Evolutionary conservation across 2,113 vertebrate species (phyloP).

Genomic region (Trinectes maculatus): DNA sequence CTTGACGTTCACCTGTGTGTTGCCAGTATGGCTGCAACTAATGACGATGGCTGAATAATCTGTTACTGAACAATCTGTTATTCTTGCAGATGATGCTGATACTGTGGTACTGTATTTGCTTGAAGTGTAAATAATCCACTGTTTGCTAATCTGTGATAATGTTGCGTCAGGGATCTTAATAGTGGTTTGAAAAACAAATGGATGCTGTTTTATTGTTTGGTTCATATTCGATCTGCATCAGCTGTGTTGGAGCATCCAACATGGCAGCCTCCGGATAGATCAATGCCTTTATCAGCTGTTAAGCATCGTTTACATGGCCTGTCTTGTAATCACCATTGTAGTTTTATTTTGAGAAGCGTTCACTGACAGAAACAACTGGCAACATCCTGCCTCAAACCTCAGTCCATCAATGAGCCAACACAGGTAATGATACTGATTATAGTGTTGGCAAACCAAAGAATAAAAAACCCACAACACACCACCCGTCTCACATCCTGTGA

Average conservation of each 20-base stretch:
- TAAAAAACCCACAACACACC: slow-evolving; percentile 17
- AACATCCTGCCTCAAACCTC: slow-evolving; percentile 7
- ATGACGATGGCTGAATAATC: background rate
- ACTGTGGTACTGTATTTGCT: background rate
- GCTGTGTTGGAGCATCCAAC: background rate
- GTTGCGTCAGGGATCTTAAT: too few relatives aligned
- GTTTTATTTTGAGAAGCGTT: slow-evolving; percentile 23
- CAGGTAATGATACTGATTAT: slow-evolving; percentile 44
- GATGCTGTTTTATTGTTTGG: background rate
- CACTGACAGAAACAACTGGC: slow-evolving; percentile 35
- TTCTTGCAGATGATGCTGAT: background rate
- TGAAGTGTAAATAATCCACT: background rate
- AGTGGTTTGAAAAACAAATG: background rate
- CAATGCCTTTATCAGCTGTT: background rate
- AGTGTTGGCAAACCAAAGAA: slow-evolving; percentile 37
- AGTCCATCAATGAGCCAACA: slow-evolving; percentile 22
- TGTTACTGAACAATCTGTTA: background rate
- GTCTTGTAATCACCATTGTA: too few relatives aligned
- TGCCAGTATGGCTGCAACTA: background rate
- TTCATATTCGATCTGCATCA: background rate
- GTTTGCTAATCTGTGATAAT: too few relatives aligned
- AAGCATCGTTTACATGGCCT: background rate
- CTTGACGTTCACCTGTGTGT: background rate
- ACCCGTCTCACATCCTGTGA: slow-evolving; percentile 16
- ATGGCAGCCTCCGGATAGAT: background rate